These are phyloP conservation scores for Toxotes lorentzi DNA, from an alignment of 2,797 vertebrate species.

Conservation along the genomic window DNA sequence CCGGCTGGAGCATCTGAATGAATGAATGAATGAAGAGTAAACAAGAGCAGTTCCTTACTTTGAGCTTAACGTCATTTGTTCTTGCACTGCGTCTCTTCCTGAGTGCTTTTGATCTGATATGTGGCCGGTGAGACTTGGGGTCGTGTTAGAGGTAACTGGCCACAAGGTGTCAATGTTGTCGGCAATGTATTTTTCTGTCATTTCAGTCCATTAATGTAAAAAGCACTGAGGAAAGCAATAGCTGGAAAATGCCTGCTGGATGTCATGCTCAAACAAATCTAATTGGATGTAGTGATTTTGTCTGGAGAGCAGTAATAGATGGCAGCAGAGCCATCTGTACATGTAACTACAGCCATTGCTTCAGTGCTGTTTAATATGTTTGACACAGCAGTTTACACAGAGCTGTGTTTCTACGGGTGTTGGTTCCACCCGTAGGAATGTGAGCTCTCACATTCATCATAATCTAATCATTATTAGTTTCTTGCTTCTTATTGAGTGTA, in stretches of 20 bases:
- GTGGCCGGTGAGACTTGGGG: slow-evolving; percentile 47
- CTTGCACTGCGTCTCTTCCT: slow-evolving; percentile 4
- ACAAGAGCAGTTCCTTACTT: slow-evolving; percentile 35
- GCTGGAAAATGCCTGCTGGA: slow-evolving; percentile 56
- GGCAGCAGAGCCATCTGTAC: slow-evolving; percentile 43
- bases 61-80: slow-evolving; percentile 31
- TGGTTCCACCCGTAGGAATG: background rate
- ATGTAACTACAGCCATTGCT: slow-evolving; percentile 27
- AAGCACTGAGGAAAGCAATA: slow-evolving; percentile 31
- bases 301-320: slow-evolving; percentile 59
- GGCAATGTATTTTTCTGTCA: slow-evolving; percentile 39
- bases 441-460: background rate
- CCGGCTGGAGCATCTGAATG: slow-evolving; percentile 55
- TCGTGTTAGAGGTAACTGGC: slow-evolving; percentile 56
- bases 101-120: slow-evolving; percentile 33
- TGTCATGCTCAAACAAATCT: slow-evolving; percentile 65
- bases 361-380: slow-evolving; percentile 1
- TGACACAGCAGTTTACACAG: slow-evolving; percentile 1
- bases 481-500: background rate
- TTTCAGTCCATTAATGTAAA: slow-evolving; percentile 51
- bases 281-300: slow-evolving; percentile 56
- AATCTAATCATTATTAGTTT: slow-evolving; percentile 20
- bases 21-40: slow-evolving; percentile 63
- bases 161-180: slow-evolving; percentile 80
- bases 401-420: slow-evolving; percentile 12